Percentiles rank a stretch among this genome's conserved stretches.
These are phyloP conservation scores for Dolichallabes microphthalmus DNA, from an alignment of 2,113 vertebrate species.

Conservation along the genomic window DNA sequence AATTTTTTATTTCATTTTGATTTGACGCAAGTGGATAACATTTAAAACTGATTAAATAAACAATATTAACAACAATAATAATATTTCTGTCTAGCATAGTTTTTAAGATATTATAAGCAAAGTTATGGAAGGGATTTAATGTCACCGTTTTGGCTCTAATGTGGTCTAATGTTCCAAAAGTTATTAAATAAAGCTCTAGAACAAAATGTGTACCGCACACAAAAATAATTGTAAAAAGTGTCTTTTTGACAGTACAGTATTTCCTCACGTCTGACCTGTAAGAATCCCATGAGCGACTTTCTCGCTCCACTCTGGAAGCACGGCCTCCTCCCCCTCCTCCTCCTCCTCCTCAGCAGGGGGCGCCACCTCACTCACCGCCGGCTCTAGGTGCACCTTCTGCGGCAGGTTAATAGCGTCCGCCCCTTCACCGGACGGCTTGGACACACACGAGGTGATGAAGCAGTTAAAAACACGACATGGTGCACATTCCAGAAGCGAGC, in stretches of 20 bases:
- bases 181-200: neutral
- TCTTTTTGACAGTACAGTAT: neutral
- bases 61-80: too few species aligned
- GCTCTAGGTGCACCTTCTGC: constrained; percentile 76
- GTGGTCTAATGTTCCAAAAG: neutral
- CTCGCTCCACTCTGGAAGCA: constrained; percentile 93
- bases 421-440: constrained; percentile 78
- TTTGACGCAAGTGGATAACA: neutral
- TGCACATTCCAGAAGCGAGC: neutral
- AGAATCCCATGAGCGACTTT: constrained; percentile 92
- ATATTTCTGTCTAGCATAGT: too few species aligned
- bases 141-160: too few species aligned
- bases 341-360: constrained; percentile 57
- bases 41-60: neutral
- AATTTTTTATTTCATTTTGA: too few species aligned
- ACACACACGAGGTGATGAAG: constrained; percentile 19
- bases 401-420: constrained; percentile 81
- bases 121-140: too few species aligned
- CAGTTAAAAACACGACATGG: constrained; percentile 40
- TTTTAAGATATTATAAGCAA: too few species aligned
- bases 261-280: constrained; percentile 74
- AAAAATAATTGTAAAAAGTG: neutral
- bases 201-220: neutral
- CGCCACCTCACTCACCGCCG: constrained; percentile 63
- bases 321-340: constrained; percentile 64